A percentile compares a stretch with the other conserved stretches of the same genome.
phyloP scores from a whole-genome alignment of 2,797 vertebrate species.

The Huso huso region DNA sequence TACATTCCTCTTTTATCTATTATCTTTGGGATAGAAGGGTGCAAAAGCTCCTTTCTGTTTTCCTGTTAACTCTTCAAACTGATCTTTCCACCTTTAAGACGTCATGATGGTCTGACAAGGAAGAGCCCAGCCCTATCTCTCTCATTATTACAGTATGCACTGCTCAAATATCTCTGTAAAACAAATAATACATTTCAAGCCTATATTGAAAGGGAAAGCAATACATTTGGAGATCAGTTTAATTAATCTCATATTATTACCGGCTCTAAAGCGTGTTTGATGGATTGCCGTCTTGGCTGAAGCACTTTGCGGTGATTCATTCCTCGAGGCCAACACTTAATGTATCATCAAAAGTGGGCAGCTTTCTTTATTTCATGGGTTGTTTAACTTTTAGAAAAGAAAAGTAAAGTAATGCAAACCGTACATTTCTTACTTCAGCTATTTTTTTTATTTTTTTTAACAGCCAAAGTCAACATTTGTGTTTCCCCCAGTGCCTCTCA shows the following conservation, averaged over 20 bases:
- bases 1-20: not conserved
- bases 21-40: not conserved
- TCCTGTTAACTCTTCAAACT: too few relatives aligned
- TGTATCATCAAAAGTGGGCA: slow-evolving; percentile 69
- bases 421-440: slow-evolving; percentile 63
- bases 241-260: slow-evolving; percentile 68
- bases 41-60: too few relatives aligned
- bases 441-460: slow-evolving; percentile 54
- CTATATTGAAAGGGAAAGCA: slow-evolving; percentile 35
- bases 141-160: not conserved
- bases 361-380: slow-evolving; percentile 71
- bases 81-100: not conserved
- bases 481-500: slow-evolving; percentile 56
- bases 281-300: slow-evolving; percentile 53
- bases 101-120: not conserved
- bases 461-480: slow-evolving; percentile 72
- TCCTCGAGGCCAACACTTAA: slow-evolving; percentile 56
- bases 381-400: slow-evolving; percentile 58
- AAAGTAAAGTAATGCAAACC: slow-evolving; percentile 66
- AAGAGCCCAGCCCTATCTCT: not conserved
- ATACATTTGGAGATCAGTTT: slow-evolving; percentile 53
- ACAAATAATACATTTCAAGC: slow-evolving; percentile 1
- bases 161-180: slow-evolving; percentile 3
- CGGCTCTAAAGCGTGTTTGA: slow-evolving; percentile 55
- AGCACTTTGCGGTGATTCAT: slow-evolving; percentile 57